Percentiles rank a stretch among this genome's conserved stretches.
These are phyloP conservation scores for Phasia obesa DNA, from an alignment of 2,888 invertebrate species.

Conservation along the genomic window DNA sequence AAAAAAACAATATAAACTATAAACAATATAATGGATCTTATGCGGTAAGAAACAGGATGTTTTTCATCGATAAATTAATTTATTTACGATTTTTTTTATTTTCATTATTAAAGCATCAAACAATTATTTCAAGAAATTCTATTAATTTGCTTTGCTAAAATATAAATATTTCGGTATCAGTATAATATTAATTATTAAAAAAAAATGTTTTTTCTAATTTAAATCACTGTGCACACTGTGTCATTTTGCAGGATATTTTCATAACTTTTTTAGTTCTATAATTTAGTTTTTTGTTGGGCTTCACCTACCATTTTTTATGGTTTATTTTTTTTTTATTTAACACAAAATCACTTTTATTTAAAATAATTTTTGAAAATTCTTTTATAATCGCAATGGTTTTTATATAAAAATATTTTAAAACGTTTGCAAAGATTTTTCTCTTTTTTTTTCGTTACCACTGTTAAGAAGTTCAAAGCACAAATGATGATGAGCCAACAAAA, in stretches of 20 bases:
- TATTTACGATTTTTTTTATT: too few relatives aligned
- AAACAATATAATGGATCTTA: too few relatives aligned
- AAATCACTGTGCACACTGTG: neutral
- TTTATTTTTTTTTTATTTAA: slow-evolving; percentile 41
- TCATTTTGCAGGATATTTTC: neutral
- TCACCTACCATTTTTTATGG: slow-evolving; percentile 72
- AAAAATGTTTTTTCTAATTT: neutral
- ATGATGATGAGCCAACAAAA: slow-evolving; percentile 80
- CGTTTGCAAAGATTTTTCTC: neutral
- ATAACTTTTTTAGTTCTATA: neutral
- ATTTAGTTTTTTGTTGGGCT: neutral
- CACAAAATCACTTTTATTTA: slow-evolving; percentile 18
- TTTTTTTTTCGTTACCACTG: slow-evolving; percentile 70
- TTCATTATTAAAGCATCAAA: too few relatives aligned
- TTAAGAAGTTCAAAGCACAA: slow-evolving; percentile 82
- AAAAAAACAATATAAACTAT: too few relatives aligned
- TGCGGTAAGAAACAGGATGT: too few relatives aligned
- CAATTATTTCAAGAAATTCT: too few relatives aligned
- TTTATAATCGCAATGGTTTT: slow-evolving; percentile 28
- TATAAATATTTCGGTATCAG: too few relatives aligned
- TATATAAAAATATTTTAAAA: neutral
- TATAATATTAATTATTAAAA: neutral
- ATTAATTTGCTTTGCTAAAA: too few relatives aligned
- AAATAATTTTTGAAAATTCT: slow-evolving; percentile 2
- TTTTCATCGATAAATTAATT: too few relatives aligned